Percentiles rank a stretch among this genome's conserved stretches.
Conservation (phyloP, 2,113 vertebrate species). For the Psittacara wagleri region DNA sequence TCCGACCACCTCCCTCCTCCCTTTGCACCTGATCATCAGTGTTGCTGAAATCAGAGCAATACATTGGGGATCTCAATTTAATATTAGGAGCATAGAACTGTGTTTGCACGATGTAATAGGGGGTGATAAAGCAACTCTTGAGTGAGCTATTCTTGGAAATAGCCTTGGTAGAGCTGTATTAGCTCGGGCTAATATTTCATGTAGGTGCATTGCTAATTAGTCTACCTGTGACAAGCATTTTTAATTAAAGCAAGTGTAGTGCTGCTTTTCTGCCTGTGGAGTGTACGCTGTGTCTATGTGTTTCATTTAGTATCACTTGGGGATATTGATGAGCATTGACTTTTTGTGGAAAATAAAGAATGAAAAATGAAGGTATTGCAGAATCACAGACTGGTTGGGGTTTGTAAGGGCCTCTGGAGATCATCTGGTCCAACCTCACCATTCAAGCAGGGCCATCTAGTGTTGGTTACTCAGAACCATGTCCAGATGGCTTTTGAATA, state of each 20-base stretch:
- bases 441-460: neutral
- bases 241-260: neutral
- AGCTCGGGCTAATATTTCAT: neutral
- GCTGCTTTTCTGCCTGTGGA: neutral
- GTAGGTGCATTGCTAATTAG: neutral
- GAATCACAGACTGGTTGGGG: neutral
- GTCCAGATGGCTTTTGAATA: neutral
- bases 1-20: accelerated
- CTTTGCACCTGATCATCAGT: neutral
- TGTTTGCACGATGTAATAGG: neutral
- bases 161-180: neutral
- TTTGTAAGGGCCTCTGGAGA: neutral
- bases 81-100: neutral
- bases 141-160: neutral
- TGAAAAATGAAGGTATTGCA: neutral
- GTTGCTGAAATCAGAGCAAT: neutral
- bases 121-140: neutral
- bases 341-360: neutral
- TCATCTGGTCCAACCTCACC: neutral
- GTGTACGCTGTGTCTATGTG: accelerated
- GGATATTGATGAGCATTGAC: neutral
- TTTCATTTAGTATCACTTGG: neutral
- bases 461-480: neutral
- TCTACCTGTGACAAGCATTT: accelerated
- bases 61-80: accelerated